Evolutionary conservation across 2,888 invertebrate species (phyloP), one percentile per base, ranked within the genome.

Genomic region (Apodemia duryi): DNA sequence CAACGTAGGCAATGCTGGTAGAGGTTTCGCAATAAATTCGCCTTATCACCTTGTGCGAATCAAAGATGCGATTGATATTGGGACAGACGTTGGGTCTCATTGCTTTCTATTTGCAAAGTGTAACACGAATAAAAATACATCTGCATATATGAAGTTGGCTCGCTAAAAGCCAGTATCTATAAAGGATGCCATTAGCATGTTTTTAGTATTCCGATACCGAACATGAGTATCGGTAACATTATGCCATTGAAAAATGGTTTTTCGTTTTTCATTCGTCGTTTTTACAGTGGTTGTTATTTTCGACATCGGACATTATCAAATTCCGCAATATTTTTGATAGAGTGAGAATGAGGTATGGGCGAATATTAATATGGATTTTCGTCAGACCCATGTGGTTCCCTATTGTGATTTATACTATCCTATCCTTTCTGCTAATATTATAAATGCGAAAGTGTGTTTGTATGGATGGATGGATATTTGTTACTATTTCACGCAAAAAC

Each of bases 201-300:
- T 60, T 60, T 60, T 60, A 60, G 60, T 60, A 60, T 60, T 60
- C 60, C 35, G 60, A 60, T 60, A 60, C 60, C 60, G 32, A 60
- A n/a, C 57, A 57, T 57, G 57, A 32, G 57, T 35, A 60, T 32
- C 60, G 32, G 60, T 60, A 60, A 60, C 60, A 60, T 60, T 60
- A 60, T 35, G 13, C 60, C 35, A 35, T 60, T 60, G 60, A 60
- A 60, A 60, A 60, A 60, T 60, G 60, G 32, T 13, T 35, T 60
- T 60, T 60, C 60, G 60, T 35, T 13, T 60, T 60, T n/a, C 35
- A 60, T 60, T 35, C 35, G 7, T 60, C 35, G 57, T 60, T 60
- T 60, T 35, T 32, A 2, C 13, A 28, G 32, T 32, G 57, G 13
- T 49, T 57, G 11, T 57, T 57, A 57, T 57, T 57, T 57, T 32